Base-by-base conservation (phyloP, 2,888 invertebrate genomes). In the Drosophila diplacantha region DNA sequence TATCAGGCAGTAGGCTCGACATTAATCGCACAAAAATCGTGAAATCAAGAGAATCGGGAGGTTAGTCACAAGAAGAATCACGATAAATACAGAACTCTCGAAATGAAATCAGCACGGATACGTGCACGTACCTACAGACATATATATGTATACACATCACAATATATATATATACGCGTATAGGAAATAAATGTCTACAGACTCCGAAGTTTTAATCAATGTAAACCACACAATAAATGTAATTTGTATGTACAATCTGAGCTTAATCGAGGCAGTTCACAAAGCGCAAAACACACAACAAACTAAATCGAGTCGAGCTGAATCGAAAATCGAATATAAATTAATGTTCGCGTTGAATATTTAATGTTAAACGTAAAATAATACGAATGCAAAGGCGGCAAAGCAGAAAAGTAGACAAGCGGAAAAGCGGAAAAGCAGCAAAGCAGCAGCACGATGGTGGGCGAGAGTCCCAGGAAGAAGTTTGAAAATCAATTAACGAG, bases 191-290 rank as follows among this genome's bases (percentile, higher is more conserved):
- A 43, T 62, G 61, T 61, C 43, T 61, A 62, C 52, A 32, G 62
- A 61, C 61, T 62, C 61, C 52, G 52, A 50, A 61, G 60, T 61
- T 66, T 65, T 58, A 64, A 56, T 64, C 54, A 64, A 54, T 62
- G 59, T 58, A 46, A 54, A 60, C 67, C 51, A 56, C 39, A 66
- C 61, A 67, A 53, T 66, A 62, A 69, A 53, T 59, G 61, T 63
- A 72, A 77, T 66, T 65, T 65, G 62, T 53, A 53, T 66, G 74
- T 73, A 74, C 74, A 80, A 74, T 76, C 77, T 73, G 80, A 76
- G 75, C 75, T 80, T 66, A 66, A 58, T 65, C 66, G 58, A 59
- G 49, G 65, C 43, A 50, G 38, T 24, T 46, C 44, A 29, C 20
- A 39, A 5, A n/a, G 32, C 24, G 26, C 20, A 38, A 11, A 46